Evolutionary conservation across 2,797 vertebrate genomes (phyloP).

Genomic region (Brachyrhaphis roseni): DNA sequence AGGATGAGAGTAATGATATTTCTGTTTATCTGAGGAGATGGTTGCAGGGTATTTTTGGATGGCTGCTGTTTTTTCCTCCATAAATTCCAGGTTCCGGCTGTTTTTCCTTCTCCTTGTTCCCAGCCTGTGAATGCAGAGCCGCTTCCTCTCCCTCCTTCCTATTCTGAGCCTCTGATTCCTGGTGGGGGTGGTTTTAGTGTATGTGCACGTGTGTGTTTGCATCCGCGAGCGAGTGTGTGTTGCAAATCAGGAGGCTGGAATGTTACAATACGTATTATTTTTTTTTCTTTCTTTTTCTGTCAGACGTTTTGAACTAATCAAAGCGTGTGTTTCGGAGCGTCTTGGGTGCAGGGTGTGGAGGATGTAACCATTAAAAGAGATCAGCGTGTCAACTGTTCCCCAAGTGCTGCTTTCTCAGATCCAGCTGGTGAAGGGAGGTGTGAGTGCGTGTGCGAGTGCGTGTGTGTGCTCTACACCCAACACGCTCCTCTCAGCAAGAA

Average conservation of each 20-base stretch:
- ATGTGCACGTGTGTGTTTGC: constrained; percentile 31
- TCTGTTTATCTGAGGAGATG: constrained; percentile 85
- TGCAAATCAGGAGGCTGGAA: constrained; percentile 45
- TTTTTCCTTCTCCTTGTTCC: constrained; percentile 83
- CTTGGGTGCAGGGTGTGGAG: constrained; percentile 74
- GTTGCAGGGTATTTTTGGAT: constrained; percentile 83
- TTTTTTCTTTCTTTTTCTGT: constrained; percentile 10
- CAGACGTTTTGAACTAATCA: constrained; percentile 59
- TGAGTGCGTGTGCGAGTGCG: constrained; percentile 54
- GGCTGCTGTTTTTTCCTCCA: constrained; percentile 85
- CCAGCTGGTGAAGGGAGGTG: constrained; percentile 78
- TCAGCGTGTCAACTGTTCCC: constrained; percentile 81
- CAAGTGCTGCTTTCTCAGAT: constrained; percentile 79
- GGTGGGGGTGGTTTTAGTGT: constrained; percentile 62
- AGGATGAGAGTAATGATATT: constrained; percentile 79
- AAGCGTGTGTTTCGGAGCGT: constrained; percentile 46
- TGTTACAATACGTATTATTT: constrained; percentile 65
- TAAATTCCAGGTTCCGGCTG: constrained; percentile 87
- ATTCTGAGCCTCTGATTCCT: constrained; percentile 86
- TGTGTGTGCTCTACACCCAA: constrained; percentile 51
- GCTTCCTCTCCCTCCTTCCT: constrained; percentile 86
- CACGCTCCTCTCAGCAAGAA: constrained; percentile 65
- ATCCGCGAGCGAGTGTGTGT: constrained; percentile 38
- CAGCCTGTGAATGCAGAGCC: constrained; percentile 82
- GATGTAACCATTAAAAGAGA: constrained; percentile 81